Percentiles rank a stretch among this genome's conserved stretches.
phyloP scores from a whole-genome alignment of 2,113 vertebrate genomes.

The Argyrosomus japonicus region DNA sequence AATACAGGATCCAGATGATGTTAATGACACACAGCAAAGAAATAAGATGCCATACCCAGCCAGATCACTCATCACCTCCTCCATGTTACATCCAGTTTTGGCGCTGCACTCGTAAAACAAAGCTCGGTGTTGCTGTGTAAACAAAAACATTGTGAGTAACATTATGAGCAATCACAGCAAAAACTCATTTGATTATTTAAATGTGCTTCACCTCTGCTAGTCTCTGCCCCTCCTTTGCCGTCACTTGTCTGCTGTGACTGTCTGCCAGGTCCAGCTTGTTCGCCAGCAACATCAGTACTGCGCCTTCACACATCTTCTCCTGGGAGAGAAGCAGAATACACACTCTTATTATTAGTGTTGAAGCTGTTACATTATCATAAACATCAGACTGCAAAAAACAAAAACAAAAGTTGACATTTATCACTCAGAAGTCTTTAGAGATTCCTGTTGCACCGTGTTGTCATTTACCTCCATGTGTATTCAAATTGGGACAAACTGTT shows the following conservation, averaged over 20 bases:
- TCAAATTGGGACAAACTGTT: slow-evolving; percentile 51
- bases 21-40: background rate
- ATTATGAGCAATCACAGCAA: slow-evolving; percentile 9
- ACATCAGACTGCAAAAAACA: background rate
- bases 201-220: slow-evolving; percentile 82
- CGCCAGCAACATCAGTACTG: slow-evolving; percentile 87
- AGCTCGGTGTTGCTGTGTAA: slow-evolving; percentile 85
- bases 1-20: background rate
- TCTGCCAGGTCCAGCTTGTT: slow-evolving; percentile 85
- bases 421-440: background rate
- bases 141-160: background rate
- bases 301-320: slow-evolving; percentile 84
- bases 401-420: background rate
- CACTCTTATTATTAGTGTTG: background rate
- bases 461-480: slow-evolving; percentile 20
- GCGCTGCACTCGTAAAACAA: slow-evolving; percentile 90
- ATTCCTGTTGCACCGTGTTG: background rate
- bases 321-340: slow-evolving; percentile 45
- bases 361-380: background rate
- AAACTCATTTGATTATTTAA: slow-evolving; percentile 44
- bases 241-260: slow-evolving; percentile 70
- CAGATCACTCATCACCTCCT: slow-evolving; percentile 85
- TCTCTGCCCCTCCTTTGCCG: slow-evolving; percentile 79
- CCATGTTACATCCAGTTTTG: slow-evolving; percentile 82
- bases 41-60: slow-evolving; percentile 76